Conservation (phyloP, 2,113 vertebrate species). For the Cettia cetti region DNA sequence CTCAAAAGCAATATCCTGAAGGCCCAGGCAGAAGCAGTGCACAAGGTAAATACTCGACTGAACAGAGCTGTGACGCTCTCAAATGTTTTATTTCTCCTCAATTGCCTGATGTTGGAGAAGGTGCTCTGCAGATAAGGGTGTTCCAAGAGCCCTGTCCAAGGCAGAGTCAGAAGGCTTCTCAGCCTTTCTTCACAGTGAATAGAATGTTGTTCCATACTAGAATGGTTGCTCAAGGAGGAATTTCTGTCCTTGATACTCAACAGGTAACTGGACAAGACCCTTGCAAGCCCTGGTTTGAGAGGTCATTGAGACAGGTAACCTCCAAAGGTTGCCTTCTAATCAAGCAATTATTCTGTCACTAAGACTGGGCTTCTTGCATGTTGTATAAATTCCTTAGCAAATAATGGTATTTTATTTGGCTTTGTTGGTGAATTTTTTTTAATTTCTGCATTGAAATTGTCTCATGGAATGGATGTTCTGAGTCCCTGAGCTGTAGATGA, state of each 20-base stretch:
- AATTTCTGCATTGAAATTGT: not conserved
- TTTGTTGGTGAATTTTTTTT: not conserved
- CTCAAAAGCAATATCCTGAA: slow-evolving; percentile 96
- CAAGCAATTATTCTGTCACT: not conserved
- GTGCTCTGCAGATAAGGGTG: not conserved
- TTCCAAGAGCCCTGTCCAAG: not conserved
- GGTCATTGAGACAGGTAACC: not conserved
- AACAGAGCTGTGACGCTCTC: not conserved
- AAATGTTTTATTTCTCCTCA: not conserved
- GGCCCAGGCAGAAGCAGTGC: slow-evolving; percentile 84
- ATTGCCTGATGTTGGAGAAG: not conserved
- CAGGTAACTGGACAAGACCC: not conserved
- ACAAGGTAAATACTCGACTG: slow-evolving; percentile 74
- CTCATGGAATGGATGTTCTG: not conserved
- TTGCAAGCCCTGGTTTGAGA: not conserved
- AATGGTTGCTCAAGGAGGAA: accelerated
- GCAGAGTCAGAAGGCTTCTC: not conserved
- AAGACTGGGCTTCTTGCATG: not conserved
- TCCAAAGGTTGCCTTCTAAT: not conserved
- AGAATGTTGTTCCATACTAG: not conserved
- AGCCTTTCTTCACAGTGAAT: not conserved
- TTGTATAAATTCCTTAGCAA: not conserved
- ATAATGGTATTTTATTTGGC: not conserved
- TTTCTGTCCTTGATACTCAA: not conserved
- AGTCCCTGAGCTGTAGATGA: not conserved